These are phyloP conservation scores for Rhinichthys osculus DNA, from an alignment of 2,797 vertebrate species.

Conservation along the genomic window DNA sequence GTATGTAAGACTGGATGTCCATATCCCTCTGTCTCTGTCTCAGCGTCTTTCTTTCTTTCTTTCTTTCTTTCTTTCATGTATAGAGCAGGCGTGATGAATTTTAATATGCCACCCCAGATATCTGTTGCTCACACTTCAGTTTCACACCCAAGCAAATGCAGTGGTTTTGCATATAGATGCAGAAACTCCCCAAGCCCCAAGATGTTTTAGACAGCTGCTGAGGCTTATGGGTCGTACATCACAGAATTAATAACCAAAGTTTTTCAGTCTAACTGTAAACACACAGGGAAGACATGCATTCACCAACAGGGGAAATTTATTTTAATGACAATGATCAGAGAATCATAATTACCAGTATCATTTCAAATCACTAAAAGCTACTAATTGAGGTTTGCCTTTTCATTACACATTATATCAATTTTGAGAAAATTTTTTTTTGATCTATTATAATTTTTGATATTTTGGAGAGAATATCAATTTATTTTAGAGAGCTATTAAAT, in stretches of 20 bases:
- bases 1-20: neutral
- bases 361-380: neutral
- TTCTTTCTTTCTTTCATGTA: neutral
- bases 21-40: constrained; percentile 3
- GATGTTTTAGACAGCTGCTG: constrained; percentile 39
- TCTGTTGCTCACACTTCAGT: constrained; percentile 10
- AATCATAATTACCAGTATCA: neutral
- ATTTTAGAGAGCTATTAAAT: neutral
- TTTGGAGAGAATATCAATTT: neutral
- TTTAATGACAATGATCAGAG: constrained; percentile 1
- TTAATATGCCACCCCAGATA: neutral
- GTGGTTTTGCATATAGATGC: constrained; percentile 16
- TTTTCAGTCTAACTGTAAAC: constrained; percentile 34
- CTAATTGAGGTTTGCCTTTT: neutral
- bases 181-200: constrained; percentile 1
- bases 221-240: neutral
- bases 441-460: neutral
- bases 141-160: constrained; percentile 27
- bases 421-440: neutral
- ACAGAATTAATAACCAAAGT: constrained; percentile 21
- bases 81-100: constrained; percentile 5
- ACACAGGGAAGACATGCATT: constrained; percentile 15
- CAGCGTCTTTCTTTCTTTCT: neutral
- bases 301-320: neutral
- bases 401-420: neutral